Conservation (phyloP, 2,113 vertebrate genomes). For the Vulpes ferrilata region DNA sequence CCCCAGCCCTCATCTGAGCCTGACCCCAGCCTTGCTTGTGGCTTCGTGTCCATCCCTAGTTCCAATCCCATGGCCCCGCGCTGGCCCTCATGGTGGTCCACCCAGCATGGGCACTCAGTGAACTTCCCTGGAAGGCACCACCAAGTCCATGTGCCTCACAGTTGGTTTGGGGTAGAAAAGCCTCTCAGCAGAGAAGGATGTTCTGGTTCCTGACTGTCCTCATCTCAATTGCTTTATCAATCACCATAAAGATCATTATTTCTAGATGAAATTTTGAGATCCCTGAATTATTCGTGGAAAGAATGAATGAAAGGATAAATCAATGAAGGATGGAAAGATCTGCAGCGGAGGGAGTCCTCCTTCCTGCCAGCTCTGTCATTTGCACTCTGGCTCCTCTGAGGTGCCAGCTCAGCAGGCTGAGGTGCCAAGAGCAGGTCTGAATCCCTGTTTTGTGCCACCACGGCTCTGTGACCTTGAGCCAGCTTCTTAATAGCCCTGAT, state of each 20-base stretch:
- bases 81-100: background rate
- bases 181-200: background rate
- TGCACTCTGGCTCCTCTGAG: background rate
- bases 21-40: no score
- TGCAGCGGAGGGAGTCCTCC: background rate
- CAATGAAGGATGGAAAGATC: background rate
- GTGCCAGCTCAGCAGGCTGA: conserved; percentile 33
- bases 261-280: background rate
- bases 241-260: background rate
- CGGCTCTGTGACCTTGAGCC: background rate
- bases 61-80: background rate
- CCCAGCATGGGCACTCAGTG: background rate
- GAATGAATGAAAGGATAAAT: conserved; percentile 38
- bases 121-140: background rate
- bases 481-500: background rate
- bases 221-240: background rate
- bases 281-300: background rate
- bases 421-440: conserved; percentile 36
- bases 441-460: background rate
- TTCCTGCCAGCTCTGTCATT: conserved; percentile 56
- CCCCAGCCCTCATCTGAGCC: no score
- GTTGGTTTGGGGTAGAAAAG: background rate
- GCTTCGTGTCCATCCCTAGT: background rate
- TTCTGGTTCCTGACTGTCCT: background rate
- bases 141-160: background rate